phyloP scores from a whole-genome alignment of 2,797 vertebrate species.

The Amazonetta brasiliensis region DNA sequence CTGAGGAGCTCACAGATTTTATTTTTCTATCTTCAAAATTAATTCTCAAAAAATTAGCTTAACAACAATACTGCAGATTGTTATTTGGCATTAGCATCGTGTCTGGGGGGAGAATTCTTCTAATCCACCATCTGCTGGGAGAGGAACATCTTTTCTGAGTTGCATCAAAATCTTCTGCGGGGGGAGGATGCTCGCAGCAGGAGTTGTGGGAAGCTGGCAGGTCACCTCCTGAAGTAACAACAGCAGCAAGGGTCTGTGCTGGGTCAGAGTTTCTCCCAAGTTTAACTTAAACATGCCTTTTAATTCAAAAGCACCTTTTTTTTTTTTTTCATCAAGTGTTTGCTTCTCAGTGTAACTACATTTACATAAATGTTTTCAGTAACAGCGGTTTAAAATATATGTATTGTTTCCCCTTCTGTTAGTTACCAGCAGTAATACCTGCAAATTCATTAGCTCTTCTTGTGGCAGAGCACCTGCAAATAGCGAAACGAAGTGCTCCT shows the following conservation, averaged over 20 bases:
- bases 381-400: not conserved
- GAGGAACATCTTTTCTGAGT: not conserved
- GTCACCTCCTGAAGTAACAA: not conserved
- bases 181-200: not conserved
- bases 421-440: not conserved
- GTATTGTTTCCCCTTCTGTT: not conserved
- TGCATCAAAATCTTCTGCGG: not conserved
- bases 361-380: not conserved
- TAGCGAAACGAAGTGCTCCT: not conserved
- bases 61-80: not conserved
- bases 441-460: not conserved
- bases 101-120: not conserved
- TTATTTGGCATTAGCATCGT: not conserved
- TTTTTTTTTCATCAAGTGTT: not conserved
- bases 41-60: not conserved
- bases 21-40: not conserved
- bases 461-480: not conserved
- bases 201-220: not conserved
- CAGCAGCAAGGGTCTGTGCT: not conserved
- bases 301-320: not conserved
- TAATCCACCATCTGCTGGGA: conserved; percentile 22
- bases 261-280: not conserved
- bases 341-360: not conserved
- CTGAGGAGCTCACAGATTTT: not conserved
- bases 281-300: not conserved